phyloP scores from a whole-genome alignment of 1,140 invertebrate genomes.

The Armadillidium nasatum region DNA sequence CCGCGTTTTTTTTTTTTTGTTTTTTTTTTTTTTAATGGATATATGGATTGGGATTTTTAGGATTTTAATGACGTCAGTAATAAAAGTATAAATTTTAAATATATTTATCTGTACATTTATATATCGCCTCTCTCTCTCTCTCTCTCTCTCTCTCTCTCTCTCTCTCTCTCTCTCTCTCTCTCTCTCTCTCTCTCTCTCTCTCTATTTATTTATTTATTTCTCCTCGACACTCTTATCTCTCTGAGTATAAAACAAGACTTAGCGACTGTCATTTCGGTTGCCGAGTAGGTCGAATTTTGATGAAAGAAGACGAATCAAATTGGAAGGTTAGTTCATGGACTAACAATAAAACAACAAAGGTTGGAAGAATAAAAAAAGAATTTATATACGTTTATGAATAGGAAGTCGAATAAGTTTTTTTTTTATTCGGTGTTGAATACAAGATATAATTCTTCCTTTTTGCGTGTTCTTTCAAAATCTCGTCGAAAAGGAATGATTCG shows the following conservation, averaged over 20 bases:
- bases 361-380: background rate
- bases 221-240: background rate
- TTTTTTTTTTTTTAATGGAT: too few species aligned
- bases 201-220: too few species aligned
- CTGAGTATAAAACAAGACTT: background rate
- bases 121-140: too few species aligned
- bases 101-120: too few species aligned
- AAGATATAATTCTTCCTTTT: conserved; percentile 14
- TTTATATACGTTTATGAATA: conserved; percentile 10
- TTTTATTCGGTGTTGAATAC: background rate
- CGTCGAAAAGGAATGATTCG: background rate
- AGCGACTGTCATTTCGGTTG: background rate
- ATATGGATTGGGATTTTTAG: too few species aligned
- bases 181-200: too few species aligned
- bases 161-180: too few species aligned
- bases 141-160: too few species aligned
- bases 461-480: background rate
- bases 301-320: conserved; percentile 1
- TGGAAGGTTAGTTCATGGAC: conserved; percentile 1
- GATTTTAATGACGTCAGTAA: too few species aligned
- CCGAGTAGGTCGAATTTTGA: background rate
- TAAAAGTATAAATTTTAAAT: too few species aligned
- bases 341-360: conserved; percentile 8
- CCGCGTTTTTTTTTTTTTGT: too few species aligned
- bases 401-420: conserved; percentile 1